Base-by-base conservation (phyloP, 1,140 invertebrate species). In the Cotesia vestalis region DNA sequence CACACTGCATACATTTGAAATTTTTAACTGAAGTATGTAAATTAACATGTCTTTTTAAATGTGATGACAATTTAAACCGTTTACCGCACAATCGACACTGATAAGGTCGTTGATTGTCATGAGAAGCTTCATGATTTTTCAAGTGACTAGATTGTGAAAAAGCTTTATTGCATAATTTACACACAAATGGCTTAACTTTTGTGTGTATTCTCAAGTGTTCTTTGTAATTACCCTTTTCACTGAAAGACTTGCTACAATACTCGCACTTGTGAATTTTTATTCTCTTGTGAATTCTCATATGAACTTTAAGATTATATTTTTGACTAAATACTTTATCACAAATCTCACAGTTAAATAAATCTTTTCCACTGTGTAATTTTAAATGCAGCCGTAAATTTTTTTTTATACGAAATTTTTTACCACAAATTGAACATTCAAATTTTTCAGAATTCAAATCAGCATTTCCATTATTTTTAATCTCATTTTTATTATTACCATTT, bases 201-300 rank as follows among this genome's bases (percentile, higher is more conserved):
- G 88, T 89, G 57, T 90, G 89, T 55, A 86, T 87, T 77, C 87
- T 83, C 68, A 86, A 71, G 76, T 90, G 89, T 67, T 88, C 85
- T 3, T 86, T 81, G 27, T 89, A 78, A 76, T 89, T 89, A 66
- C 86, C 86, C 63, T 86, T 85, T 20, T 87, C 87, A 11, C 81
- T 80, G 76, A 90, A 90, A 20, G 78, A 78, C 69, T 88, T 88
- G 8, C 83, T 80, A 73, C 89, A 90, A 66, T 86, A 86, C 38
- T 87, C 79, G 76, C 89, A 90, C 59, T 85, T 83, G 69, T 88
- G 86, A 5, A 83, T 75, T 68, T 82, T 88, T 5, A 80, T 72
- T 0, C 75, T 63, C 51, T 80, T 81, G 62, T 88, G 86, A 35
- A 76, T 81, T 60, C 73, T 75, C 67, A 88, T 68, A 67, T 88